Conservation (phyloP, 2,797 vertebrate species). For the Paramormyrops hopkinsi region DNA sequence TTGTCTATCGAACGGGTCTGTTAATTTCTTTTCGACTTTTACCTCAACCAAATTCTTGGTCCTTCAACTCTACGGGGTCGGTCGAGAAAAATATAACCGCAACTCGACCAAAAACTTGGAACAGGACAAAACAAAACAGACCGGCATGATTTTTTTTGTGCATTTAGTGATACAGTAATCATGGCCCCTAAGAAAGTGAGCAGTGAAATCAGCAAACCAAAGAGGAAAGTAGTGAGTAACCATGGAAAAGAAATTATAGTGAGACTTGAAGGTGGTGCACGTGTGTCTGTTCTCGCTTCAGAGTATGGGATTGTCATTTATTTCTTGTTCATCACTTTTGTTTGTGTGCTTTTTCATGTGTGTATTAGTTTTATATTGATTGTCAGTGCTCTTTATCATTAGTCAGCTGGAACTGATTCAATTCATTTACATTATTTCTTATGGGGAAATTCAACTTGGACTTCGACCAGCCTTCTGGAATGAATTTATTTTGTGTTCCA, state of each 20-base stretch:
- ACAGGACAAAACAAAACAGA: no score
- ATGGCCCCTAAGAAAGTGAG: neutral
- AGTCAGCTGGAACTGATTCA: neutral
- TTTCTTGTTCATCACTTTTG: neutral
- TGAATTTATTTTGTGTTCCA: neutral
- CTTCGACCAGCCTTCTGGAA: neutral
- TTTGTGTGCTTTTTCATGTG: neutral
- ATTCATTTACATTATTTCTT: neutral
- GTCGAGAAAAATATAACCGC: neutral
- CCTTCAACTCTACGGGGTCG: neutral
- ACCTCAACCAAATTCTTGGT: neutral
- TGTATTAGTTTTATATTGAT: neutral
- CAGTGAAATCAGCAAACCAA: neutral
- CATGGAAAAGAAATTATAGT: neutral
- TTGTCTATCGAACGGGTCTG: neutral
- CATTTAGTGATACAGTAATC: neutral
- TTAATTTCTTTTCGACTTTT: neutral
- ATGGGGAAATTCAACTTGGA: neutral
- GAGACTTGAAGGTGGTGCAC: neutral
- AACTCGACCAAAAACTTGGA: neutral
- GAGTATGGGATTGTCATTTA: neutral
- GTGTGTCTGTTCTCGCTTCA: neutral
- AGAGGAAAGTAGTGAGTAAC: neutral
- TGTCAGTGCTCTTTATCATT: neutral
- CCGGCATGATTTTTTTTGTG: neutral